Conservation (phyloP, 2,888 invertebrate species). For the Alviniconcha strummeri region DNA sequence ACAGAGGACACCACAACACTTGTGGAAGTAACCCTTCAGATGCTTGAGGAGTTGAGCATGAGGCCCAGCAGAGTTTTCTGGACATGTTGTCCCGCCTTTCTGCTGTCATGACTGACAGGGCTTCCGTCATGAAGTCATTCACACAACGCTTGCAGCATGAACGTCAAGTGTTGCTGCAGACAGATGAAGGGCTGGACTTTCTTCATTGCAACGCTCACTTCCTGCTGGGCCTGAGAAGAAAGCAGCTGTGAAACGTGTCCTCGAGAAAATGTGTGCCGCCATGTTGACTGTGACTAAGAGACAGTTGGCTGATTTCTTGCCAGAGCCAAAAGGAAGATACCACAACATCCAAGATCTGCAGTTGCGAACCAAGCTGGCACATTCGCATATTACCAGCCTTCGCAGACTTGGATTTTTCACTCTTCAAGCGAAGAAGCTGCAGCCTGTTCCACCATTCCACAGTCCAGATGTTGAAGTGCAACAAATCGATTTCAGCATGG, state of each 20-base stretch:
- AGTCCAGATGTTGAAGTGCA: slow-evolving; percentile 27
- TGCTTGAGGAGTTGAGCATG: background rate
- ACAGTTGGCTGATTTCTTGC: slow-evolving; percentile 27
- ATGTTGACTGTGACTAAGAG: background rate
- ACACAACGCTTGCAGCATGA: background rate
- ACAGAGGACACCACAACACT: slow-evolving; percentile 9
- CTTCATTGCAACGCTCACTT: background rate
- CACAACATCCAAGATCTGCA: slow-evolving; percentile 11
- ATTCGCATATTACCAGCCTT: slow-evolving; percentile 24
- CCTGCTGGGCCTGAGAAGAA: slow-evolving; percentile 7
- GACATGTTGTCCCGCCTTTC: background rate
- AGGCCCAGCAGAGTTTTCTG: background rate
- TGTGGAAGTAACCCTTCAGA: background rate
- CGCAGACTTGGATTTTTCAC: slow-evolving; percentile 22
- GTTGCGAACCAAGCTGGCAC: background rate
- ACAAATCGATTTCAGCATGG: slow-evolving; percentile 20
- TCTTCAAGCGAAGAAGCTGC: slow-evolving; percentile 22
- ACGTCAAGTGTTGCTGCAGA: background rate
- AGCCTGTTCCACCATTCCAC: slow-evolving; percentile 30
- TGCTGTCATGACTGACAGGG: background rate
- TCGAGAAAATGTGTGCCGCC: background rate
- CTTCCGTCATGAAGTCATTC: background rate
- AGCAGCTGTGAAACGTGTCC: background rate
- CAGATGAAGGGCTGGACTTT: slow-evolving; percentile 14
- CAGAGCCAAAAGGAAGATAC: slow-evolving; percentile 13